Evolutionary conservation across 2,888 invertebrate species (phyloP).

Genomic region (Neelides folsomi): DNA sequence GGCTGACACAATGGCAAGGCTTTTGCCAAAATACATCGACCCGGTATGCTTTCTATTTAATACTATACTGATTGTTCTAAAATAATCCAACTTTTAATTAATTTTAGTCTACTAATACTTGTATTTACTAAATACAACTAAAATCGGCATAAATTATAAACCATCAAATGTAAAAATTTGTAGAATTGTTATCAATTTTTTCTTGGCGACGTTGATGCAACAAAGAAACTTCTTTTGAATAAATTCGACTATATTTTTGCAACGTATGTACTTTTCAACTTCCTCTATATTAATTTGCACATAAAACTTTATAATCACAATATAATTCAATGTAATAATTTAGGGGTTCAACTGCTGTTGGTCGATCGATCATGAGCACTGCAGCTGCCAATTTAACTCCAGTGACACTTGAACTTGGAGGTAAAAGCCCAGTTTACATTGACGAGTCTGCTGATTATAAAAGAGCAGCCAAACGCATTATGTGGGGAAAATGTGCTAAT

Average conservation of each 20-base stretch:
- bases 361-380: constrained; percentile 64
- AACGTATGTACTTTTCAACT: constrained; percentile 1
- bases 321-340: too few species aligned
- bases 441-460: constrained; percentile 67
- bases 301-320: too few species aligned
- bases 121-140: too few species aligned
- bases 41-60: constrained; percentile 5
- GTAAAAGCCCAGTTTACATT: constrained; percentile 73
- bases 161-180: too few species aligned
- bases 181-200: constrained; percentile 71
- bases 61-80: too few species aligned
- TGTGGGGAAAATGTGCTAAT: constrained; percentile 70
- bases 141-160: too few species aligned
- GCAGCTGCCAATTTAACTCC: constrained; percentile 86
- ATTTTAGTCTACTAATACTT: too few species aligned
- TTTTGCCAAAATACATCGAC: constrained; percentile 77
- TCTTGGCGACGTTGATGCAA: constrained; percentile 70
- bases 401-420: constrained; percentile 81
- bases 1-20: constrained; percentile 55
- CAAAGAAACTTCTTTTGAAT: constrained; percentile 68
- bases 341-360: constrained; percentile 70
- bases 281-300: too few species aligned
- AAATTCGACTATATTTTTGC: constrained; percentile 85
- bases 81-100: too few species aligned
- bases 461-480: constrained; percentile 55